Evolutionary conservation across 2,113 vertebrate species (phyloP), one percentile per base, ranked within the genome.

Genomic region (Tylochromis polylepis): DNA sequence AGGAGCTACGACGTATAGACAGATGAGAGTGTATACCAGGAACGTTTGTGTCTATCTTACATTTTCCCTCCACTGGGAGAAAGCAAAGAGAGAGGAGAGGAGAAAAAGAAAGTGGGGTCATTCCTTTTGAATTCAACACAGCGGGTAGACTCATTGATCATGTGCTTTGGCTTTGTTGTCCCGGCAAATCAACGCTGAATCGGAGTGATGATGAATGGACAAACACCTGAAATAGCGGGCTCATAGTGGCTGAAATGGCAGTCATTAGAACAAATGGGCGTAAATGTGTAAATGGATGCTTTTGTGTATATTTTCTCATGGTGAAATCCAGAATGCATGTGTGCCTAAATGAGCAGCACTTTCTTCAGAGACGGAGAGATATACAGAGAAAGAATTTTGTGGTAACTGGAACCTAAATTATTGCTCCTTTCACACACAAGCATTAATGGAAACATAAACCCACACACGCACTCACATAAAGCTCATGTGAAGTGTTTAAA

Each of bases 11-110:
- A 89, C 86, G 92, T 93, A 92, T 81, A 91, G 93, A 95, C 93
- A 94, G 93, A 91, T 93, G 88, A 93, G 87, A 95, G 92, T 90
- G 94, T 95, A 93, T 94, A 95, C 92, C 93, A 93, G 93, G 91
- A 92, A 88, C 91, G 92, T 93, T 95, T 88, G 88, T 94, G 94
- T 93, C 93, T 94, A 92, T 95, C 94, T 95, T 95, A 95, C 94
- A 96, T 96, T 95, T 94, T 96, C 95, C 94, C 95, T 96, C 94
- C 95, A 96, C 95, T 95, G 94, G 94, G 93, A 95, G 94, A 94
- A 94, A 94, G 94, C 94, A 94, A 92, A 94, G 94, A 86, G 94
- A 93, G 94, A 90, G 93, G 92, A 94, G 92, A 93, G 90, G 91
- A 95, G 89, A 94, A 90, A 90, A 92, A 94, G 91, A 94, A 88